Base-by-base conservation (phyloP, 2,797 vertebrate species). In the Pteropus rufus region DNA sequence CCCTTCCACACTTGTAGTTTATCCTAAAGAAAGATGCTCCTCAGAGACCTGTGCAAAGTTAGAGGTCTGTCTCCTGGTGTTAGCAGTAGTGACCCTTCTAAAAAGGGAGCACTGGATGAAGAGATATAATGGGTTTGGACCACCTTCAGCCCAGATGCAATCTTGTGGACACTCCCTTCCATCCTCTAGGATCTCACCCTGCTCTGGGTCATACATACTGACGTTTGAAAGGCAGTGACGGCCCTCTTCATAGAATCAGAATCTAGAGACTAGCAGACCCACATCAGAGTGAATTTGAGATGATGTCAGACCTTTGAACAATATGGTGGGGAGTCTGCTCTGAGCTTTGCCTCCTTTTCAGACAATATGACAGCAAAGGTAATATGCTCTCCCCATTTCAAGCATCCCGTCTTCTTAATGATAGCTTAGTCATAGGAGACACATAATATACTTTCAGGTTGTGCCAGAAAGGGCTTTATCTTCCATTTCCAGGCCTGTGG, bases 401-500 rank as follows among this genome's bases (percentile, higher is more conserved):
- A 93, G 64, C 18, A 41, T 44, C 39, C 15, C 36, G 21, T 76
- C 60, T 96, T 60, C 34, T 95, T 93, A 96, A 94, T 96, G 97
- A 89, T 93, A 54, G 34, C 77, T 64, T 95, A 95, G 75, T 96
- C 89, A 41, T 79, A 75, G 85, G 95, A 96, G 60, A 93, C 70
- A 93, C 29, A 0, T n/a, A 60, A 39, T 80, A 60, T n/a, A 87
- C 89, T 77, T 98, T 97, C 96, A 89, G 79, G 93, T 95, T 81
- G 93, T 97, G 95, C 93, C 97, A 97, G 96, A 94, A 97, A 96
- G 76, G 96, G 95, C 92, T 98, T 98, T 98, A 98, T 98, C 98
- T 97, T 91, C 85, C 70, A 49, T 97, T 97, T 95, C 81, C 87
- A 91, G 96, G 97, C 93, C 84, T 92, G 60, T 93, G 81, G 92